A percentile compares a stretch with the other conserved stretches of the same genome.
Conservation (phyloP, 2,797 vertebrate genomes). For the Yasuhikotakia modesta region DNA sequence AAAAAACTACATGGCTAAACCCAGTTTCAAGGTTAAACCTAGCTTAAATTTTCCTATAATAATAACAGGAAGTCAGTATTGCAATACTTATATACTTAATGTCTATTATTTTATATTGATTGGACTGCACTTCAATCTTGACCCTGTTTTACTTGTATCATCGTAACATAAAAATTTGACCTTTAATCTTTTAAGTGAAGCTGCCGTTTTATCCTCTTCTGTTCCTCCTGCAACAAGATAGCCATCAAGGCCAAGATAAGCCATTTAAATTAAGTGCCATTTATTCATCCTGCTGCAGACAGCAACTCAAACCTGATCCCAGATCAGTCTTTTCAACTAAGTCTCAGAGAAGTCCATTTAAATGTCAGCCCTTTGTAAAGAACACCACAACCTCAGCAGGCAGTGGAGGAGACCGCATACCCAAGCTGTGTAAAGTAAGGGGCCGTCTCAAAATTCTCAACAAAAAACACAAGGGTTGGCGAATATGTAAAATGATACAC, state of each 20-base stretch:
- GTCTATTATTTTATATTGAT: too few species aligned
- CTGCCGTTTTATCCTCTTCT: neutral
- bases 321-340: slow-evolving; percentile 3
- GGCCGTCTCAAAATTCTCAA: neutral
- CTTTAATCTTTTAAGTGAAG: slow-evolving; percentile 11
- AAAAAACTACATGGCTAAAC: neutral
- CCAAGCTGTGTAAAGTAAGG: neutral
- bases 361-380: neutral
- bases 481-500: too few species aligned
- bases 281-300: slow-evolving; percentile 15
- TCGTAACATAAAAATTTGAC: too few species aligned
- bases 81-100: neutral
- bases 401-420: neutral
- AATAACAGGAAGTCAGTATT: slow-evolving; percentile 6
- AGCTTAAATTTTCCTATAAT: neutral
- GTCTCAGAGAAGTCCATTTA: neutral
- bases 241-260: slow-evolving; percentile 28
- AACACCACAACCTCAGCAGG: neutral
- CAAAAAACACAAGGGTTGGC: too few species aligned
- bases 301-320: neutral
- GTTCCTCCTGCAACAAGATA: slow-evolving; percentile 8
- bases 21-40: too few species aligned
- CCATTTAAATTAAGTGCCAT: slow-evolving; percentile 29
- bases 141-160: too few species aligned
- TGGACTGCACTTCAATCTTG: too few species aligned